phyloP scores from a whole-genome alignment of 2,888 invertebrate species.

The Clanis bilineata region DNA sequence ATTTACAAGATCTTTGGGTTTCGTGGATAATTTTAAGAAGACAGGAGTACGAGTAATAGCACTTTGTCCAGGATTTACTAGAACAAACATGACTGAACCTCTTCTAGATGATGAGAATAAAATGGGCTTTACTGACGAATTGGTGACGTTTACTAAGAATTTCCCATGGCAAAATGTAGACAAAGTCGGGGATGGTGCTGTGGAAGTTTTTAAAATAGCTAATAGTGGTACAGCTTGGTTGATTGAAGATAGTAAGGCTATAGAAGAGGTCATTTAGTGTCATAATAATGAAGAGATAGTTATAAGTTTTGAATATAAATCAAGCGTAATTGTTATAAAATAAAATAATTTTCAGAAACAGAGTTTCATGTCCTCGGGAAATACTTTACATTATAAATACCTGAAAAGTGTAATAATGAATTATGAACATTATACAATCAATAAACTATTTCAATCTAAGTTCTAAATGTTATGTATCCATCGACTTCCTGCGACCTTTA shows the following conservation, averaged over 20 bases:
- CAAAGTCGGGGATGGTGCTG: conserved; percentile 50
- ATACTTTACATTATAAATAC: too few species aligned
- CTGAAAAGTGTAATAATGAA: too few species aligned
- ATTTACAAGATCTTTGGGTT: conserved; percentile 59
- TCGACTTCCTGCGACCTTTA: too few species aligned
- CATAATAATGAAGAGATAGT: not conserved
- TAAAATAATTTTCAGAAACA: too few species aligned
- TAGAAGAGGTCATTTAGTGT: conserved; percentile 31
- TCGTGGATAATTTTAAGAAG: conserved; percentile 51
- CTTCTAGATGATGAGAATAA: not conserved
- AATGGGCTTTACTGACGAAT: not conserved
- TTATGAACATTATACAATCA: too few species aligned
- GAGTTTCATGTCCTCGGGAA: too few species aligned
- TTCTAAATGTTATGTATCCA: too few species aligned
- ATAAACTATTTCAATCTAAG: too few species aligned
- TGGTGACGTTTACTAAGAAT: conserved; percentile 16
- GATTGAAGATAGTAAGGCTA: conserved; percentile 64
- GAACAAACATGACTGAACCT: conserved; percentile 27
- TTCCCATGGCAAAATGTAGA: conserved; percentile 51
- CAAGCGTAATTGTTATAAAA: too few species aligned
- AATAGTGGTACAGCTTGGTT: conserved; percentile 80
- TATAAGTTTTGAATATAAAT: too few species aligned
- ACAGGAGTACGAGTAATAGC: conserved; percentile 65
- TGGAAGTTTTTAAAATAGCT: conserved; percentile 56
- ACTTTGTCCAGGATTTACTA: conserved; percentile 64